phyloP scores from a whole-genome alignment of 2,113 vertebrate species.

The zebrafish (Danio rerio) region DNA sequence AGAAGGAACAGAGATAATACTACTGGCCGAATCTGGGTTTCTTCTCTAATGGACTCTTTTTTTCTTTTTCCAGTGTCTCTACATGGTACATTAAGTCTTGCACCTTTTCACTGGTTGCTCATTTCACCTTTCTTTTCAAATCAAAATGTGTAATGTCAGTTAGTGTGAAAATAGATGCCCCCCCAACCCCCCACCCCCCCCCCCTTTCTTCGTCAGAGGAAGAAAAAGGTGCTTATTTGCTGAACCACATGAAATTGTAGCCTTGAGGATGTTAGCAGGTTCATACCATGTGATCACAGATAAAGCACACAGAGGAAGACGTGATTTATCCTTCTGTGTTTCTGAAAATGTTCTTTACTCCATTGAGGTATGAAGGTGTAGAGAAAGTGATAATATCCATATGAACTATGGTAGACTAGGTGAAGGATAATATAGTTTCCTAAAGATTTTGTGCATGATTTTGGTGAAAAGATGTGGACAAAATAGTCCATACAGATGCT shows the following conservation, averaged over 20 bases:
- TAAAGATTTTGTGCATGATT: background rate
- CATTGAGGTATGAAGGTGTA: background rate
- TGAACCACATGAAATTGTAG: conserved; percentile 19
- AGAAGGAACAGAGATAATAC: conserved; percentile 13
- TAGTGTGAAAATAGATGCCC: conserved; percentile 53
- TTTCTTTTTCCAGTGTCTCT: conserved; percentile 55
- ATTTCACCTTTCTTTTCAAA: conserved; percentile 61
- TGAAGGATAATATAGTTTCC: background rate
- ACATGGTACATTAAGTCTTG: conserved; percentile 62
- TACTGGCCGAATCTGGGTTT: conserved; percentile 20
- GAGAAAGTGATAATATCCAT: too few species aligned
- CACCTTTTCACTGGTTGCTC: conserved; percentile 64
- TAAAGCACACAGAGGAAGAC: conserved; percentile 8
- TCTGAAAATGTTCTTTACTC: background rate
- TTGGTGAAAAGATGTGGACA: too few species aligned
- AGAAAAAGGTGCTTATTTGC: background rate
- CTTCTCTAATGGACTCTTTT: conserved; percentile 72
- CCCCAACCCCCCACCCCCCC: too few species aligned
- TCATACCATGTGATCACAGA: background rate
- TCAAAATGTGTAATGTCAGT: conserved; percentile 60
- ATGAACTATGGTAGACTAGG: too few species aligned
- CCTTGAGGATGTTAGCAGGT: conserved; percentile 17
- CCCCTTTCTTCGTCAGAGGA: conserved; percentile 1
- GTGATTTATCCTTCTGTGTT: background rate
- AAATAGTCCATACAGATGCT: too few species aligned